phyloP scores from a whole-genome alignment of 2,113 vertebrate genomes.

The Tylochromis polylepis region DNA sequence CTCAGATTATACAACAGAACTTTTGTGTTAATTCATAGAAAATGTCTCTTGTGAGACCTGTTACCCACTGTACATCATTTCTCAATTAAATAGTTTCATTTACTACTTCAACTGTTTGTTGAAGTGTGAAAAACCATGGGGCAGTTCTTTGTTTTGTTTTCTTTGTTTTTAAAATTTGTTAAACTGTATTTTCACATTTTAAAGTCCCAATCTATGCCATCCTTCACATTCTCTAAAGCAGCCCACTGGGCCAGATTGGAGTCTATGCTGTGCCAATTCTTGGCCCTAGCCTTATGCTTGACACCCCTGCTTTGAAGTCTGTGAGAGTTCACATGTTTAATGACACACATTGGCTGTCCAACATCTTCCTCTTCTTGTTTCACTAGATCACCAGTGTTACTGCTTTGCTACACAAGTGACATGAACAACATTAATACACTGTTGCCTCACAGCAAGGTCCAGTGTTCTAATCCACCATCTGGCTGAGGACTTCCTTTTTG shows the following conservation, averaged over 20 bases:
- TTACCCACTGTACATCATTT: neutral
- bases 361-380: neutral
- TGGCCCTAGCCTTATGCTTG: neutral
- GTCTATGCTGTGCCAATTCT: neutral
- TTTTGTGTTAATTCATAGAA: neutral
- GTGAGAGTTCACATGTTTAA: neutral
- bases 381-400: neutral
- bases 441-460: neutral
- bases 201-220: neutral
- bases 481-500: no score
- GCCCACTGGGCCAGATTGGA: neutral
- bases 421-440: neutral
- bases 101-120: neutral
- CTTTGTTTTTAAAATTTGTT: neutral
- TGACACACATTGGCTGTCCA: constrained; percentile 1
- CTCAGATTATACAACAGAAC: neutral
- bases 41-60: neutral
- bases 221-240: neutral
- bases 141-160: rapidly evolving
- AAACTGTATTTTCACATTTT: neutral
- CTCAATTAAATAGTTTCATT: neutral
- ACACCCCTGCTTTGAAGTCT: neutral
- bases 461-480: neutral
- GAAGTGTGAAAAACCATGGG: neutral
- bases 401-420: neutral